Percentiles rank a stretch among this genome's conserved stretches.
These are phyloP conservation scores for Cyprinodon brontotheroides DNA, from an alignment of 2,113 vertebrate genomes.

Conservation along the genomic window DNA sequence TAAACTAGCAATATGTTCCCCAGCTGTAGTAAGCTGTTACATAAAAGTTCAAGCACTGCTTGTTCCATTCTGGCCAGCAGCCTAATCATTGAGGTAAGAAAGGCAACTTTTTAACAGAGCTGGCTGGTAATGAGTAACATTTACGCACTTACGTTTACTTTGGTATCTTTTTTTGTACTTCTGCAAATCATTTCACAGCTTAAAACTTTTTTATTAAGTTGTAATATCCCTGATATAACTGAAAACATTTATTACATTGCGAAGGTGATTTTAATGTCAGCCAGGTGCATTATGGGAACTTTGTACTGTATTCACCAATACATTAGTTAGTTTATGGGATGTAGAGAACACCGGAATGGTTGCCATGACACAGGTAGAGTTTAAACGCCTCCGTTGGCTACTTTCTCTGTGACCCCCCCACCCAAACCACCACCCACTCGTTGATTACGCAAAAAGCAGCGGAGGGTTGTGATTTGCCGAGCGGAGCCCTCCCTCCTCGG, in stretches of 20 bases:
- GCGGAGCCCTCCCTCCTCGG: slow-evolving; percentile 55
- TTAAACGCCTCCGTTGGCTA: neutral
- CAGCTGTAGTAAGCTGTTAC: neutral
- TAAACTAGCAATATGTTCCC: neutral
- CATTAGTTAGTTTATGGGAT: too few species aligned
- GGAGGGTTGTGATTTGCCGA: slow-evolving; percentile 70
- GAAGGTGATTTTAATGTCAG: neutral
- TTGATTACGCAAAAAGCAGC: slow-evolving; percentile 66
- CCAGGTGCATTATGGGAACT: neutral
- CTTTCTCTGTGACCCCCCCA: neutral
- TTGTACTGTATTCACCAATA: too few species aligned
- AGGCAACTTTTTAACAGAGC: too few species aligned
- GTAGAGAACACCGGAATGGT: neutral
- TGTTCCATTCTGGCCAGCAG: neutral
- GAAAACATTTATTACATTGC: too few species aligned
- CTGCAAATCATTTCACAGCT: neutral
- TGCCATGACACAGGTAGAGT: neutral
- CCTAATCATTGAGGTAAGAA: too few species aligned
- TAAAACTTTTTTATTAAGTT: neutral
- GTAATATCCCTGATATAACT: neutral
- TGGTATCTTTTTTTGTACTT: neutral
- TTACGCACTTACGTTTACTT: neutral
- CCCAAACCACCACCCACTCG: slow-evolving; percentile 1
- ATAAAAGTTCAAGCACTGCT: neutral
- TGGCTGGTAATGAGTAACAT: too few species aligned